These are phyloP conservation scores for Cenopis cana DNA, from an alignment of 2,888 invertebrate species.

Conservation along the genomic window DNA sequence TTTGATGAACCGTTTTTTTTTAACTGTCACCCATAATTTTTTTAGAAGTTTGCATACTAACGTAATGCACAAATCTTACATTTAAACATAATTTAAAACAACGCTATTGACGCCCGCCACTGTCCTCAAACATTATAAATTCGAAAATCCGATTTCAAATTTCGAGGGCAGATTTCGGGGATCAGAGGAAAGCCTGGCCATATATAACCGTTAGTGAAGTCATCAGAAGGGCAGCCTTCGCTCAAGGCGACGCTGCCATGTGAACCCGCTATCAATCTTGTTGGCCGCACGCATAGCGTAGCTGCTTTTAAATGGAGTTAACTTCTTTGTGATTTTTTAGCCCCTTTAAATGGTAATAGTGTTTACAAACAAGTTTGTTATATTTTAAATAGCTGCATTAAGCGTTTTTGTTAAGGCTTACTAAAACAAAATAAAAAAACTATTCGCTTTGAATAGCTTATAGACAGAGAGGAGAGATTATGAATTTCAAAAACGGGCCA, in stretches of 20 bases:
- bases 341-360: slow-evolving; percentile 37
- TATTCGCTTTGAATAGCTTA: neutral
- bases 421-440: neutral
- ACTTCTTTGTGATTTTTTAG: slow-evolving; percentile 40
- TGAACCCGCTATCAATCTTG: slow-evolving; percentile 82
- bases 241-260: slow-evolving; percentile 79
- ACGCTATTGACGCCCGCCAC: neutral
- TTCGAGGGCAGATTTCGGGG: slow-evolving; percentile 66
- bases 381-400: slow-evolving; percentile 12
- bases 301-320: slow-evolving; percentile 38
- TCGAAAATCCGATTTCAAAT: slow-evolving; percentile 70
- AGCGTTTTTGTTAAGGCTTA: slow-evolving; percentile 1
- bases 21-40: neutral
- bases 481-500: no score
- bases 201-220: slow-evolving; percentile 83
- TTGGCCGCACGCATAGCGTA: slow-evolving; percentile 68
- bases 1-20: neutral
- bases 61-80: neutral
- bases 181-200: slow-evolving; percentile 73
- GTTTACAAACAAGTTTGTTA: slow-evolving; percentile 32
- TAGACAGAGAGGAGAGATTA: neutral
- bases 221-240: slow-evolving; percentile 79
- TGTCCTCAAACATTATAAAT: slow-evolving; percentile 49
- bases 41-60: neutral
- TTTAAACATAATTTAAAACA: neutral